Percentiles rank a stretch among this genome's conserved stretches.
Conservation (phyloP, 1,140 invertebrate genomes). For the Streblospio benedicti region DNA sequence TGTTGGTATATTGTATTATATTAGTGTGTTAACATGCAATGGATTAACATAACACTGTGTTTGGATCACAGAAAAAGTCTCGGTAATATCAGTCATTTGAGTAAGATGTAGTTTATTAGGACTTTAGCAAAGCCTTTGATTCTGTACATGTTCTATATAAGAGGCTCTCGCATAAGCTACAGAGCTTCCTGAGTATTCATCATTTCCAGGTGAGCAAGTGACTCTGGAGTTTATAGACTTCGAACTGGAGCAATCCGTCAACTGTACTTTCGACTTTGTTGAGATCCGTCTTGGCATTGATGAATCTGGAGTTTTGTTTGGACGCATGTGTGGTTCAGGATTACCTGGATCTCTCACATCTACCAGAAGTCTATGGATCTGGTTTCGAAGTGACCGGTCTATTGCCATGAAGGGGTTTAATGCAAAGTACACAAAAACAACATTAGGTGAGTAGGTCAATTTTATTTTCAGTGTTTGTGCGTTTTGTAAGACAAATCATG, state of each 20-base stretch:
- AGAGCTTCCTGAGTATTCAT: too few species aligned
- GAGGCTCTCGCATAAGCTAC: too few species aligned
- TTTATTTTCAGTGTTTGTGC: too few species aligned
- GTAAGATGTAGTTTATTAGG: too few species aligned
- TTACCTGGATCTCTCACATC: neutral
- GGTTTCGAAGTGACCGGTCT: neutral
- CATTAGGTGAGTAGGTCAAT: too few species aligned
- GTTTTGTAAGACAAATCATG: too few species aligned
- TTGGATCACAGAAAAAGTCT: too few species aligned
- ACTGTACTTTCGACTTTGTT: constrained; percentile 5
- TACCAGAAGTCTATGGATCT: constrained; percentile 3
- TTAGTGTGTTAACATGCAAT: too few species aligned
- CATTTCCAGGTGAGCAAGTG: constrained; percentile 3
- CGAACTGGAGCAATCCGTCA: neutral
- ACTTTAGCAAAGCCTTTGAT: too few species aligned
- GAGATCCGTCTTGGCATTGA: constrained; percentile 1
- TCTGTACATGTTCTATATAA: neutral
- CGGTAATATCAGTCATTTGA: too few species aligned
- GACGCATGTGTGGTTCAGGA: constrained; percentile 1
- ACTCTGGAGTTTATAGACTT: constrained; percentile 9
- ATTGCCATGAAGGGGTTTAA: neutral
- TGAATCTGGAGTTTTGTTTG: neutral
- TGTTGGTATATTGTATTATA: too few species aligned
- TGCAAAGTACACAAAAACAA: constrained; percentile 5
- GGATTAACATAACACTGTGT: too few species aligned